Percentiles rank a stretch among this genome's conserved stretches.
phyloP scores from a whole-genome alignment of 2,113 vertebrate genomes.

The Vombatus ursinus region DNA sequence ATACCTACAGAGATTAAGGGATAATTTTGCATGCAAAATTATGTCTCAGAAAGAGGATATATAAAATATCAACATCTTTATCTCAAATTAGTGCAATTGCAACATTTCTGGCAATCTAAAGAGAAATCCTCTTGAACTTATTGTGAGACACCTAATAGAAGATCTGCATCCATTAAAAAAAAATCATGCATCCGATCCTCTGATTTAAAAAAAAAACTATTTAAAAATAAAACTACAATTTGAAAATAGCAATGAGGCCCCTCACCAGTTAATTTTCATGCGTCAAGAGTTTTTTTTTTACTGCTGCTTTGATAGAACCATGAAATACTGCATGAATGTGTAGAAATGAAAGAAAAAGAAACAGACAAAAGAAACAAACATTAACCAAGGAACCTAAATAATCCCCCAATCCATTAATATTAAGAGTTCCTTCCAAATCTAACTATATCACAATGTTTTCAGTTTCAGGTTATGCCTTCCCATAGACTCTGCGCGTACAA shows the following conservation, averaged over 20 bases:
- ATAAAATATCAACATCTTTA: conserved; percentile 82
- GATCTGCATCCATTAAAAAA: conserved; percentile 89
- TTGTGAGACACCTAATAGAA: conserved; percentile 86
- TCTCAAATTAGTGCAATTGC: conserved; percentile 85
- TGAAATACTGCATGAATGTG: conserved; percentile 92
- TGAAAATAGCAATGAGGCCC: conserved; percentile 90
- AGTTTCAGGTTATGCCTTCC: conserved; percentile 84
- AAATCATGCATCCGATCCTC: conserved; percentile 88
- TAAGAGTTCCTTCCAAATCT: conserved; percentile 83
- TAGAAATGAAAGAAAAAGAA: conserved; percentile 92
- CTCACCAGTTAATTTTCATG: conserved; percentile 93
- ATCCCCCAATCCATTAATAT: conserved; percentile 83
- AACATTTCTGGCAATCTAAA: conserved; percentile 84
- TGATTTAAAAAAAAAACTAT: conserved; percentile 80
- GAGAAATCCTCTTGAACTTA: conserved; percentile 85
- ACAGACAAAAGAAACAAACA: conserved; percentile 93
- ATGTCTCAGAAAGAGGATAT: conserved; percentile 86
- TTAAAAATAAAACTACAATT: conserved; percentile 87
- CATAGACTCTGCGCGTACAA: conserved; percentile 83
- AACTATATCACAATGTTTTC: conserved; percentile 80
- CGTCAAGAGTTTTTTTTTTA: conserved; percentile 90
- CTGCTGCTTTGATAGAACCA: conserved; percentile 92
- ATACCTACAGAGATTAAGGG: conserved; percentile 87
- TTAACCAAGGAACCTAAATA: conserved; percentile 89
- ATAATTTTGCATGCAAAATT: conserved; percentile 90